A percentile compares a stretch with the other conserved stretches of the same genome.
These are phyloP conservation scores for Fragum whitleyi DNA, from an alignment of 2,888 invertebrate genomes.

Conservation along the genomic window DNA sequence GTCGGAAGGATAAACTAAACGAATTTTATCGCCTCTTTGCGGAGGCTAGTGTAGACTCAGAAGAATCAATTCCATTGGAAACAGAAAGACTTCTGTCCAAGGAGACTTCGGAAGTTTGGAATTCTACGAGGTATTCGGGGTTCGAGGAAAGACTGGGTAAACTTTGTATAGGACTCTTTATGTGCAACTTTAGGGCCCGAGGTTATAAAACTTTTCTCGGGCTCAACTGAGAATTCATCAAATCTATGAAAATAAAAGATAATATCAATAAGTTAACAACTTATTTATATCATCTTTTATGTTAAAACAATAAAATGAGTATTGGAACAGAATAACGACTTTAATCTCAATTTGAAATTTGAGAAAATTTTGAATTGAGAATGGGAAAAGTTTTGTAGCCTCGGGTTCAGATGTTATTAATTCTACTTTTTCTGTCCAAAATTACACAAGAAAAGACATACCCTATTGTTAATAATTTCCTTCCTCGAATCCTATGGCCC, in stretches of 20 bases:
- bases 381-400: no score
- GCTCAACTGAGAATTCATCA: no score
- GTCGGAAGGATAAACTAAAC: slow-evolving; percentile 10
- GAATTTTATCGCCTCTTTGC: slow-evolving; percentile 23
- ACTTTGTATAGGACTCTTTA: neutral
- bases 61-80: neutral
- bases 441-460: neutral
- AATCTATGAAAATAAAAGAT: no score
- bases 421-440: neutral
- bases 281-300: no score
- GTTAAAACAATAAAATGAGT: no score
- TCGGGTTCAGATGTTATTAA: neutral
- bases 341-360: no score
- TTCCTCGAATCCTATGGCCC: no score
- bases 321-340: no score
- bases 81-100: neutral
- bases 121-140: neutral
- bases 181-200: neutral
- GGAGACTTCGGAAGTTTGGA: neutral
- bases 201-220: no score
- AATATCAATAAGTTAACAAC: no score
- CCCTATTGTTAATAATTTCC: no score
- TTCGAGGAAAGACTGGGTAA: neutral
- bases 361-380: no score
- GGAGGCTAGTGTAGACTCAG: neutral